These are phyloP conservation scores for Acleris laterana DNA, from an alignment of 2,888 invertebrate species.

Conservation along the genomic window DNA sequence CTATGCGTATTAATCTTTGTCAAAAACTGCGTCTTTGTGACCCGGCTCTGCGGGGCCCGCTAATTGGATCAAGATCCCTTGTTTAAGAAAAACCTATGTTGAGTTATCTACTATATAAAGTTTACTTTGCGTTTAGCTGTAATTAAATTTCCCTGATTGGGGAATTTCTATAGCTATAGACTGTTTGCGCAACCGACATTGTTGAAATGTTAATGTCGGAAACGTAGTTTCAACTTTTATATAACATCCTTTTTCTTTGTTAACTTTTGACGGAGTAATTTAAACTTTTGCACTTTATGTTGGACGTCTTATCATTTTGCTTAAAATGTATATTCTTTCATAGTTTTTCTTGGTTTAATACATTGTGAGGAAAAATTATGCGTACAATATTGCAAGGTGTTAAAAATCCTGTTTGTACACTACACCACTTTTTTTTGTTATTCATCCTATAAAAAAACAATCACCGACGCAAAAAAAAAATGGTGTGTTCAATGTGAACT, in stretches of 20 bases:
- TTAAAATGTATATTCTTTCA: background rate
- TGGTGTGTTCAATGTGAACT: too few relatives aligned
- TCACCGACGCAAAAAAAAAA: too few relatives aligned
- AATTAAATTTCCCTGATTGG: conserved; percentile 59
- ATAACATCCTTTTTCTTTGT: conserved; percentile 16
- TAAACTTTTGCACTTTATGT: conserved; percentile 24
- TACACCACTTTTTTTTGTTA: too few relatives aligned
- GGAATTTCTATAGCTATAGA: conserved; percentile 37
- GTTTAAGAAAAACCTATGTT: conserved; percentile 55
- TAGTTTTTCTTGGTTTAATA: background rate
- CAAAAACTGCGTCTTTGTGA: conserved; percentile 45
- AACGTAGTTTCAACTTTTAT: conserved; percentile 27
- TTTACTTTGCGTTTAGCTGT: conserved; percentile 50
- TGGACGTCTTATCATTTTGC: background rate
- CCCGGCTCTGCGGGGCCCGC: conserved; percentile 48
- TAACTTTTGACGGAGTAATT: conserved; percentile 19
- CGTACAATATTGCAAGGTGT: too few relatives aligned
- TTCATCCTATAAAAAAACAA: too few relatives aligned
- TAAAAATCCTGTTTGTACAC: too few relatives aligned
- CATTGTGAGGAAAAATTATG: background rate
- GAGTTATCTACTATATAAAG: conserved; percentile 51
- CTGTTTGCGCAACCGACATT: conserved; percentile 27
- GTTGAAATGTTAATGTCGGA: conserved; percentile 30
- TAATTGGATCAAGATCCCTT: conserved; percentile 60
- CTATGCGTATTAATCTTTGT: conserved; percentile 18